Evolutionary conservation across 2,797 vertebrate genomes (phyloP), one percentile per base, ranked within the genome.

Genomic region (Phoebastria nigripes): DNA sequence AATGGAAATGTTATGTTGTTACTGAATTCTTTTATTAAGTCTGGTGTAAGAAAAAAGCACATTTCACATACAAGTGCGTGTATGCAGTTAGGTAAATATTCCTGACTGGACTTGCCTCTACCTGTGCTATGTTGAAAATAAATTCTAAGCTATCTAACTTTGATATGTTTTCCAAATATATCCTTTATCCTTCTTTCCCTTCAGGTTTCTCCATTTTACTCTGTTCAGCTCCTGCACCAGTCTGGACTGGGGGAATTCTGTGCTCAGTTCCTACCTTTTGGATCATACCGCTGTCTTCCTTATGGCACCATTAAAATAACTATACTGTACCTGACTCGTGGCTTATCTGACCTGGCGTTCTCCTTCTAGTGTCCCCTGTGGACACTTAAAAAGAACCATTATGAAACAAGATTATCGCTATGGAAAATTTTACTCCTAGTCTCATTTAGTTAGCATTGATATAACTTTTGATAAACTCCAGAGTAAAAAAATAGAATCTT

Each of bases 371-470:
- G 25, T 90, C 54, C 47, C 86, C 33, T 56, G 49, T 66, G 67
- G 44, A 89, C 67, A 47, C 39, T 78, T 95, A 39, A 82, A 89
- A 82, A 72, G 41, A 59, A 49, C 16, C 12, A 55, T 90, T 95
- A 78, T 62, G 58, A 94, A 90, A 84, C 33, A 70, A 67, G 35
- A 90, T 84, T 90, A 80, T 82, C 4, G 2, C 55, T 84, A 22
- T 25, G 16, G 80, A 91, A 90, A 94, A 66, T 62, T 88, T 66
- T 94, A 87, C 26, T 93, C 62, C 25, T 87, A n/a, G 19, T 73
- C 78, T 90, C 66, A 91, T 88, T 90, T 79, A 49, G 47, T 90
- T 84, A 94, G 8, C 58, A 79, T 46, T 90, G 91, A 62, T 93
- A 63, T 21, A 93, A 81, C 22, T 79, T 96, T 29, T 35, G 24